Base-by-base conservation (phyloP, 2,888 invertebrate genomes). In the Luperina testacea region DNA sequence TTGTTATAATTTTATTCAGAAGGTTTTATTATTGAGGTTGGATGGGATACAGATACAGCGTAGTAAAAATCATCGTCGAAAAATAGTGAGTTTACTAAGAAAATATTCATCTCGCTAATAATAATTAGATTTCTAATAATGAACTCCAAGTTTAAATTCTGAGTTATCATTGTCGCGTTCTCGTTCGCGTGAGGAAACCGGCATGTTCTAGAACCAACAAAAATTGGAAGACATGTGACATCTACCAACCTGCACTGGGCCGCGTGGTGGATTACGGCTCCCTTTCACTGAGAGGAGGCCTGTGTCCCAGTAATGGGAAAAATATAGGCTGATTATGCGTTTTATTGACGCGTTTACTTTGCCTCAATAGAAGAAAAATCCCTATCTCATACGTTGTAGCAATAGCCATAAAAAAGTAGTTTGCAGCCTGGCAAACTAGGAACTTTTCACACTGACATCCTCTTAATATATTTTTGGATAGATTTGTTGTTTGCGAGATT, bases 401-500 rank as follows among this genome's bases (percentile, higher is more conserved):
- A 68, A 0, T 20, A 61, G 51, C 24, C n/a, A 69, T 38, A 77
- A 82, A 74, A 82, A 59, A 24, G 27, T 27, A 70, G 24, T 51
- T 51, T 59, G 59, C 17, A 68, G 15, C 15, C 42, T 17, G 17
- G 42, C 70, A 82, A 82, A n/a, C 69, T 17, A 65, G 32, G 24
- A 70, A 45, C n/a, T 64, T 65, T 82, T 76, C 64, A 57, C 77
- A 15, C 38, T 76, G 64, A 69, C 48, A 32, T 64, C 42, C 69
- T 64, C 64, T 59, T 73, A 32, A 67, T 73, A 73, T 68, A 73
- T 68, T 73, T 67, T 61, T 61, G 7, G 24, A 68, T 57, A 57
- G 45, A 63, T 63, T 69, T 61, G 17, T 75, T 69, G 72, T 51
- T 72, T 59, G 42, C 45, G 59, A 51, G 15, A 48, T 79, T 42